Base-by-base conservation (phyloP, 2,797 vertebrate genomes). In the Gorsachius magnificus region DNA sequence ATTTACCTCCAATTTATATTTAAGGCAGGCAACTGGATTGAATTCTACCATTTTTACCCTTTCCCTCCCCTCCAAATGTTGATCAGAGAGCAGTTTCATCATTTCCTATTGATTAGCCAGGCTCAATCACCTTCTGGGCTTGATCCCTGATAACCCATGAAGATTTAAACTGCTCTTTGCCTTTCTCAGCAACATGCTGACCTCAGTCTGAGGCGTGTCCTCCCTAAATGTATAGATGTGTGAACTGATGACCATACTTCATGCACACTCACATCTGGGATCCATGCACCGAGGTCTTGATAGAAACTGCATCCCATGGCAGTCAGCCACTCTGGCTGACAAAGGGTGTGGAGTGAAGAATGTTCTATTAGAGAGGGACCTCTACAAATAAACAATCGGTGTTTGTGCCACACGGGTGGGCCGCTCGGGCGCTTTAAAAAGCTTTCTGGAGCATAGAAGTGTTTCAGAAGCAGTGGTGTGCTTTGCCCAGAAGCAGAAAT, bases 361-460 rank as follows among this genome's bases (percentile, higher is more conserved):
- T 53, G n/a, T 85, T 72, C 71, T 68, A 1, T 56, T 74, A 18
- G 80, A 64, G 50, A 69, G 56, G 90, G 31, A 61, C 70, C n/a
- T 87, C 66, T 76, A 13, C 80, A 87, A 95, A 71, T 71, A 83
- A 96, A 81, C 91, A 88, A 1, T 61, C 72, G 77, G 43, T 69
- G 66, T 87, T 93, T 89, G 72, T 93, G 93, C 91, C 83, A 38
- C 14, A 12, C 83, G 89, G 69, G 76, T 89, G 93, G 95, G 87
- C 75, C 65, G 79, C 51, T 87, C 0, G 0, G 28, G 35, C 53
- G 38, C 70, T 88, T 75, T 54, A 35, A 69, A 87, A 87, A 50
- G 74, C 70, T 89, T 77, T 70, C 60, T 46, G 87, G 70, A 75
- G 69, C 50, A 38, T 5, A 36, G 26, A 93, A 90, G 56, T 15